These are phyloP conservation scores for Coecobrya sp. DNA, from an alignment of 2,888 invertebrate genomes.

Conservation along the genomic window DNA sequence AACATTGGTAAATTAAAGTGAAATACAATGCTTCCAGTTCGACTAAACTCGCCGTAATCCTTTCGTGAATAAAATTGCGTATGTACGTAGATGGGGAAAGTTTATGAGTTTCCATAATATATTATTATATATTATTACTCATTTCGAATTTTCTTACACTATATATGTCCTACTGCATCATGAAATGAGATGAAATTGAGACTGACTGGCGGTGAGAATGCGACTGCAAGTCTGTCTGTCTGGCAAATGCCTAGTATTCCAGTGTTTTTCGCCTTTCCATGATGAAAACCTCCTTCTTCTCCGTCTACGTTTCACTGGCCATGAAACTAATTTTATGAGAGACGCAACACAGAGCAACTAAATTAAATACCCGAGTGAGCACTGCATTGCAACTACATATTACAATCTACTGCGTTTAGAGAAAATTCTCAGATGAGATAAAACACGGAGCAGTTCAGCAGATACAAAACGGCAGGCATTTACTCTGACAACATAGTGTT, in stretches of 20 bases:
- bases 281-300: constrained; percentile 75
- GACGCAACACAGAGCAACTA: constrained; percentile 65
- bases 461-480: background rate
- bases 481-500: constrained; percentile 31
- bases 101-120: constrained; percentile 46
- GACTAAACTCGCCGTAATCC: constrained; percentile 47
- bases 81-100: background rate
- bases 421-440: constrained; percentile 45
- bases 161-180: constrained; percentile 8
- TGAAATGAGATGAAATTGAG: constrained; percentile 33
- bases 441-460: constrained; percentile 36
- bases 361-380: constrained; percentile 73
- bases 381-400: constrained; percentile 37
- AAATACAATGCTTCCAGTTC: constrained; percentile 10
- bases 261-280: constrained; percentile 48
- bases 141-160: background rate
- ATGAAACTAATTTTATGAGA: constrained; percentile 73
- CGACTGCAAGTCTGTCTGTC: constrained; percentile 32
- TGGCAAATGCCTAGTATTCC: too few species aligned
- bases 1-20: constrained; percentile 44
- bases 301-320: constrained; percentile 73
- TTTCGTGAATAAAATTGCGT: background rate
- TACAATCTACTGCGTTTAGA: constrained; percentile 34
- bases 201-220: constrained; percentile 1
- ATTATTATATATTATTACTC: constrained; percentile 12